These are phyloP conservation scores for Cyanoramphus novaezelandiae DNA, from an alignment of 2,113 vertebrate species.

Conservation along the genomic window DNA sequence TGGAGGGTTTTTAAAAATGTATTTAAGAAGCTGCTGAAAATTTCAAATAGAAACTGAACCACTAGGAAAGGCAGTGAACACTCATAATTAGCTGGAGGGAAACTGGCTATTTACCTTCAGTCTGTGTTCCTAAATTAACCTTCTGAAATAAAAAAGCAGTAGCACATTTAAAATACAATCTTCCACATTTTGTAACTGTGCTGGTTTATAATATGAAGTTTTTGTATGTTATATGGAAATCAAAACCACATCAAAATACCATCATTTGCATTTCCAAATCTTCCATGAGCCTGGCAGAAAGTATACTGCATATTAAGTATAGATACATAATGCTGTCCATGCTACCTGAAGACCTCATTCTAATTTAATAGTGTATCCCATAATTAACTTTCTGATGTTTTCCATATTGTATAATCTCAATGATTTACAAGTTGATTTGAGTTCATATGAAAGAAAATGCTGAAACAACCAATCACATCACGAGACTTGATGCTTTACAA, in stretches of 20 bases:
- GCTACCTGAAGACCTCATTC: neutral
- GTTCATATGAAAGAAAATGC: neutral
- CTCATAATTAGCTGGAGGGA: neutral
- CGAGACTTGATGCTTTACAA: neutral
- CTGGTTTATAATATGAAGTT: neutral
- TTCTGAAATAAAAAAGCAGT: neutral
- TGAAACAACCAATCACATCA: neutral
- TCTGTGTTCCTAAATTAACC: neutral
- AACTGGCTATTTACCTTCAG: conserved; percentile 17
- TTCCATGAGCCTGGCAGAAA: neutral
- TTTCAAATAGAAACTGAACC: neutral
- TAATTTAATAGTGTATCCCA: neutral
- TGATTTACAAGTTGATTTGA: neutral
- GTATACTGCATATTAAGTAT: neutral
- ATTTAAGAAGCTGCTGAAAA: conserved; percentile 4
- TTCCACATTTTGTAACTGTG: neutral
- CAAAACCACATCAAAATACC: neutral
- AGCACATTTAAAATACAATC: neutral
- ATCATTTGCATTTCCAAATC: neutral
- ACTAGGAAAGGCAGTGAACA: conserved; percentile 14
- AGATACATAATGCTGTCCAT: neutral
- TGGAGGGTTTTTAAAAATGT: neutral
- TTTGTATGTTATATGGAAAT: too few relatives aligned
- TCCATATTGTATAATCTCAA: neutral
- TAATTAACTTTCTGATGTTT: neutral